Base-by-base conservation (phyloP, 2,888 invertebrate species). In the Pherbina coryleti region DNA sequence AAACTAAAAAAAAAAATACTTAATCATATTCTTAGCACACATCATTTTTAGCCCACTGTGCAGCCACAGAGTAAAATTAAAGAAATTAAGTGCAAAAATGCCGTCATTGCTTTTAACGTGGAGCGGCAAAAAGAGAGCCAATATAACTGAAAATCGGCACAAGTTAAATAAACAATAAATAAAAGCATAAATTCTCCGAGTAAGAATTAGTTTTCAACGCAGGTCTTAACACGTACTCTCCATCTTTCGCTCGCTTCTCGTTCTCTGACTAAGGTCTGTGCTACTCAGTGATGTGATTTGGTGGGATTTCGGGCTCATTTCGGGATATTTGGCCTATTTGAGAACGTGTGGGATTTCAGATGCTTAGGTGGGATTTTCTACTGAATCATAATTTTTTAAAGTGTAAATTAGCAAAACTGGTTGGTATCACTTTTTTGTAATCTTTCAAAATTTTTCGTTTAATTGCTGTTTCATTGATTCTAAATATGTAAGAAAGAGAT, bases 141-240 rank as follows among this genome's bases (percentile, higher is more conserved):
- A 60, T 14, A 34, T 8, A 31, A 64, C 17, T 17, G 31, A 5
- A 22, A 71, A 55, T 5, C n/a, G n/a, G 5, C 53, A 71, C n/a
- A 17, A 55, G 28, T 28, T 69, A 57, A 34, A 28, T 53, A 25
- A n/a, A 19, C 22, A 72, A 62, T 49, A 62, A 55, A 51, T 71
- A 55, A 62, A 73, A 49, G 66, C 51, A 74, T 74, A 64, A 64
- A 64, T 74, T 62, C 51, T 53, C 64, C 74, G 51, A 51, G 51
- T 66, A 25, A 9, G 14, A 66, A 34, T 9, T 34, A 2, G 1
- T 19, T 66, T 5, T n/a, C 2, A n/a, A 28, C 31, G 17, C 64
- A 28, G 28, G 25, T 17, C 17, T 22, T 19, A 7, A 22, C 55
- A 31, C 22, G 8, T 14, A 25, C 60, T 28, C 60, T 62, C 66